Evolutionary conservation across 2,888 invertebrate genomes (phyloP).

Genomic region (Apodemia mormo): DNA sequence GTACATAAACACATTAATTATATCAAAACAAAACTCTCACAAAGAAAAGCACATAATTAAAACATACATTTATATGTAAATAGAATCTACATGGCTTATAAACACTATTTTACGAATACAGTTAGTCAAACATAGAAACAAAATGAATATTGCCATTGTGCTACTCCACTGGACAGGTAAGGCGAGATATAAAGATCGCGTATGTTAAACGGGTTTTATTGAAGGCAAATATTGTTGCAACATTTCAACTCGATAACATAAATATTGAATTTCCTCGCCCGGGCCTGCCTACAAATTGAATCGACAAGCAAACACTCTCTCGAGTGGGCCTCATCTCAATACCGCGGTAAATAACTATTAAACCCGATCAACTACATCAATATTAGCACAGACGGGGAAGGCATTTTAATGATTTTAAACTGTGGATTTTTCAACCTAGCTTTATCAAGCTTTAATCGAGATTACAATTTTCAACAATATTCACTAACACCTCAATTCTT

Average conservation of each 20-base stretch:
- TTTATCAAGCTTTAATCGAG: too few relatives aligned
- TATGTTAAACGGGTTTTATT: conserved; percentile 16
- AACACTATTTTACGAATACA: too few relatives aligned
- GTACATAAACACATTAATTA: too few relatives aligned
- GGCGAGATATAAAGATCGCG: not conserved
- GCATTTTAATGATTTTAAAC: conserved; percentile 19
- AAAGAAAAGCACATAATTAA: too few relatives aligned
- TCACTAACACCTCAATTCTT: too few relatives aligned
- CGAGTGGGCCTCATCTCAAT: conserved; percentile 40
- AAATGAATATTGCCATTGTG: not conserved
- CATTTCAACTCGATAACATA: conserved; percentile 31
- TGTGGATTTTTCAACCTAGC: not conserved
- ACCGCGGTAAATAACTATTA: conserved; percentile 43
- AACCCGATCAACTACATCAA: conserved; percentile 48
- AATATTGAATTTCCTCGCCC: conserved; percentile 36
- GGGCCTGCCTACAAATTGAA: conserved; percentile 38
- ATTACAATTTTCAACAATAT: too few relatives aligned
- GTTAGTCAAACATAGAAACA: not conserved
- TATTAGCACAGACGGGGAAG: conserved; percentile 42
- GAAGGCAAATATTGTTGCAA: conserved; percentile 17
- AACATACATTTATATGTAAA: too few relatives aligned
- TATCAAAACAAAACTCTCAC: too few relatives aligned
- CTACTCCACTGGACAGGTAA: not conserved
- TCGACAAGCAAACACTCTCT: conserved; percentile 35
- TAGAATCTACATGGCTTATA: too few relatives aligned